Evolutionary conservation across 2,888 invertebrate genomes (phyloP), one percentile per base, ranked within the genome.

Genomic region (Euclidia mi): DNA sequence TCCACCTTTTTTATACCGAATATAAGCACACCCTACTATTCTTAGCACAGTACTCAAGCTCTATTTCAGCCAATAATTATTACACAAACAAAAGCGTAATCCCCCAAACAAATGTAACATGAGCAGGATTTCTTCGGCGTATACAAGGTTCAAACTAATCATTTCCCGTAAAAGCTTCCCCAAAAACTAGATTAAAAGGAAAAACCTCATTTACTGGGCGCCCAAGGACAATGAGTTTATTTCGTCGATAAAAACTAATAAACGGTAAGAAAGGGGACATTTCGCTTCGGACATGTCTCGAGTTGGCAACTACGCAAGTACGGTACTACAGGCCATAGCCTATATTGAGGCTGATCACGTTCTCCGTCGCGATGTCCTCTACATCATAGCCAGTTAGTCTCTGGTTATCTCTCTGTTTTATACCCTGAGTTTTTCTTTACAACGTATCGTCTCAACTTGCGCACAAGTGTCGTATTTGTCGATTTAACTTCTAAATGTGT

Each of bases 221-320:
- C 50, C 68, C 76, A 73, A 79, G 77, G 78, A 79, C 81, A 79
- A 79, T 78, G 80, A 79, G 72, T 72, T 71, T 80, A 79, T 80
- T 82, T 71, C 70, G 62, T 72, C 74, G 69, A 78, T 78, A 81
- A 76, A 81, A 85, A 84, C 79, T 85, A 84, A 84, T 83, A 84
- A 85, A 63, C 71, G 66, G 60, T 70, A 67, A 69, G 76, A 76
- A 74, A 78, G 78, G 75, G 68, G 72, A 76, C 78, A 76, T 80
- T 79, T 78, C 65, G 71, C 74, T 66, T 65, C 73, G 79, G 74
- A 81, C 84, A 85, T 81, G 85, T 71, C 72, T 68, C 61, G 81
- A 75, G 77, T 84, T 69, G 68, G 53, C 58, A 80, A 81, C 70
- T 65, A 67, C 20, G 25, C 6, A 40, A n/a, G n/a, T n/a, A n/a